Evolutionary conservation across 2,888 invertebrate genomes (phyloP), one percentile per base, ranked within the genome.

Genomic region (Cheilosia pagana): DNA sequence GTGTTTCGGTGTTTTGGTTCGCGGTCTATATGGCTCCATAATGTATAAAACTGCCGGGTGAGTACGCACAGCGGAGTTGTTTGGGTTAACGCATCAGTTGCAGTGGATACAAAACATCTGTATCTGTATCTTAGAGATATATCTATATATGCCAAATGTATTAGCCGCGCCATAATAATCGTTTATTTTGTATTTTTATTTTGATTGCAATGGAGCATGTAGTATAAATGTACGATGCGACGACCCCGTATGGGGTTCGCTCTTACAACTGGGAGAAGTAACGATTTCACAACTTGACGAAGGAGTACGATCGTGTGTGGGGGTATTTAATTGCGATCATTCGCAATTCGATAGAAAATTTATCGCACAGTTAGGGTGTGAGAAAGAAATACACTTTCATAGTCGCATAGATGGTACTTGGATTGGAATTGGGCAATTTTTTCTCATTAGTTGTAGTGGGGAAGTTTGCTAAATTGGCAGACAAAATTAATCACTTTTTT

Each of bases 271-370:
- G 72, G 65, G 83, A 63, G 72, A 78, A 78, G 55, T 35, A 35
- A 12, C 65, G 65, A 79, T 83, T 79, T 74, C 62, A 74, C 77
- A 83, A 82, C 78, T 71, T 50, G 74, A 74, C 45, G 68, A 83
- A 48, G 63, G 70, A 65, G 65, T n/a, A 39, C 52, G 63, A 59
- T 62, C 23, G 71, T 59, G 83, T 68, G 79, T 70, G 67, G 70
- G 83, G 48, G 83, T 70, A 70, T 75, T 83, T 79, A 83, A 79
- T 83, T 78, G 83, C 79, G 70, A 75, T 39, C 79, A 75, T 74
- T 82, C 78, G 82, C 77, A 70, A 67, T 67, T 55, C 82, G 43
- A 72, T 78, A 57, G 67, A 72, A 72, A 72, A 68, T 41, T 68
- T 68, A 78, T 68, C 67, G 39, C 62, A 28, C n/a, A 16, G 6